phyloP scores from a whole-genome alignment of 2,797 vertebrate species.

The Botia kubotai region DNA sequence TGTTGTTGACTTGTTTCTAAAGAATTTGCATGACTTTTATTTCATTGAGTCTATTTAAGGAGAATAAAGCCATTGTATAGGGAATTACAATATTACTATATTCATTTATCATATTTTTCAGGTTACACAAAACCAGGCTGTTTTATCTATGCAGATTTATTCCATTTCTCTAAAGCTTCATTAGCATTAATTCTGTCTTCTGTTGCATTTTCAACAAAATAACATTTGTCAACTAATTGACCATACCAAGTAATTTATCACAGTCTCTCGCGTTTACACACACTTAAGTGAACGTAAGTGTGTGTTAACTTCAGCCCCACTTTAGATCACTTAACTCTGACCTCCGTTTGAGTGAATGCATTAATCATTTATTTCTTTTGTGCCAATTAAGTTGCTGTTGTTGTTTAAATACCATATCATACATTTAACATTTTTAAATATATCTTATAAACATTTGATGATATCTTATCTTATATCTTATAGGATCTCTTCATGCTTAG shows the following conservation, averaged over 20 bases:
- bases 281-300: neutral
- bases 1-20: neutral
- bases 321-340: neutral
- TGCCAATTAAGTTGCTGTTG: neutral
- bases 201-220: neutral
- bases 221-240: conserved; percentile 1
- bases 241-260: conserved; percentile 4
- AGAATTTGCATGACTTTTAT: neutral
- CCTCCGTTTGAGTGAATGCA: neutral
- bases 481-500: too few species aligned
- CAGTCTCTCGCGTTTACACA: neutral
- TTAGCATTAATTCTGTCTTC: neutral
- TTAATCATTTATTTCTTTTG: neutral
- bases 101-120: neutral
- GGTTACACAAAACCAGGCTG: neutral
- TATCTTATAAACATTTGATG: too few species aligned
- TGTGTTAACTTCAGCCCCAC: neutral
- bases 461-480: too few species aligned
- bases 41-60: neutral
- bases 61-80: neutral
- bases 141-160: conserved; percentile 10
- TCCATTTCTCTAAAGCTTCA: neutral
- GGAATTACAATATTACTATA: too few species aligned
- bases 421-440: too few species aligned
- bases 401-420: too few species aligned